A percentile compares a stretch with the other conserved stretches of the same genome.
Conservation (phyloP, 2,888 invertebrate genomes). For the Platypus cylindrus region DNA sequence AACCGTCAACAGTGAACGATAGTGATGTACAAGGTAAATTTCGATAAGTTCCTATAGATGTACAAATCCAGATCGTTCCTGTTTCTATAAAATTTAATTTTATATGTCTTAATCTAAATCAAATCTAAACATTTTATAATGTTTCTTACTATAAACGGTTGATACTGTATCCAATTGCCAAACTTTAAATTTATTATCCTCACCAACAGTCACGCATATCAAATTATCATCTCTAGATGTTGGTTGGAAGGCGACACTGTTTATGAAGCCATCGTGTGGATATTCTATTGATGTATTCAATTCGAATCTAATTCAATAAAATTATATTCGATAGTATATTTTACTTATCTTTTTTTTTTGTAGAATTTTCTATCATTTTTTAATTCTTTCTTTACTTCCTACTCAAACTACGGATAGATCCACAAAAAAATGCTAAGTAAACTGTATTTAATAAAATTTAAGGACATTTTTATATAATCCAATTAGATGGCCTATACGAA, state of each 20-base stretch:
- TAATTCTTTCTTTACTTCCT: slow-evolving; percentile 1
- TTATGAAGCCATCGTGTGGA: slow-evolving; percentile 53
- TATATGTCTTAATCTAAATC: slow-evolving; percentile 7
- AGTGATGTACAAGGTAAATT: slow-evolving; percentile 43
- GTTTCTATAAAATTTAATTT: slow-evolving; percentile 32
- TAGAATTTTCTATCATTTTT: no score
- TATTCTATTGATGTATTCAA: slow-evolving; percentile 61
- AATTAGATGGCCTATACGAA: no score
- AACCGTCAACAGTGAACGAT: slow-evolving; percentile 64
- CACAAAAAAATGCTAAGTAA: background rate
- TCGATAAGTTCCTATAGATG: slow-evolving; percentile 48
- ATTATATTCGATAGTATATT: no score
- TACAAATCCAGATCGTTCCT: slow-evolving; percentile 52
- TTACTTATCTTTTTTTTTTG: no score
- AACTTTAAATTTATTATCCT: slow-evolving; percentile 56
- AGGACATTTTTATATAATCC: slow-evolving; percentile 32
- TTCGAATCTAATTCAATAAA: slow-evolving; percentile 42
- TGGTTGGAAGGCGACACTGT: slow-evolving; percentile 48
- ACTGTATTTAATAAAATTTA: background rate
- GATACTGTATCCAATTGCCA: slow-evolving; percentile 50
- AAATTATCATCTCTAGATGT: slow-evolving; percentile 31
- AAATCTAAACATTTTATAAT: slow-evolving; percentile 5
- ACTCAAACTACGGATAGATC: background rate
- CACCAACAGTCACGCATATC: slow-evolving; percentile 51
- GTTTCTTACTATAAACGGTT: slow-evolving; percentile 39